phyloP scores from a whole-genome alignment of 2,797 vertebrate genomes.

The Centroberyx gerrardi region DNA sequence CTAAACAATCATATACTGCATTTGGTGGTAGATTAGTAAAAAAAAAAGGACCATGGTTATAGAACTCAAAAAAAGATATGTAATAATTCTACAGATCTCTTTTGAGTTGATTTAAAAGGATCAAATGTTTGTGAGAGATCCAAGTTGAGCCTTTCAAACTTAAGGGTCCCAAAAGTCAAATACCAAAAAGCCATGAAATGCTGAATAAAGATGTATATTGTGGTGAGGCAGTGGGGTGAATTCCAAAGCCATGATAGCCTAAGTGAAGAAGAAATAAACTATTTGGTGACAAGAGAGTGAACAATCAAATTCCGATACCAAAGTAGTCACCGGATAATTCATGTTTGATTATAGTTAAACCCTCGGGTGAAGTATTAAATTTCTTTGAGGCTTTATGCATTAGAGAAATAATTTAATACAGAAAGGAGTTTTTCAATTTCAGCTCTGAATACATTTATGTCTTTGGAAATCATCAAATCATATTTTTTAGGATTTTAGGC shows the following conservation, averaged over 20 bases:
- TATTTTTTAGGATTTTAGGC: conserved; percentile 52
- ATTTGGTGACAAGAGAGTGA: conserved; percentile 68
- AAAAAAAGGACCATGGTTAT: conserved; percentile 24
- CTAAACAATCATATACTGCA: conserved; percentile 22
- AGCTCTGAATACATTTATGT: conserved; percentile 89
- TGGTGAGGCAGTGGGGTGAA: conserved; percentile 53
- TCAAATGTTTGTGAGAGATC: not conserved
- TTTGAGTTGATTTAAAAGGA: conserved; percentile 20
- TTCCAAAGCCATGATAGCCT: conserved; percentile 62
- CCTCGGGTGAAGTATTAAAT: conserved; percentile 59
- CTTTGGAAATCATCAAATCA: conserved; percentile 73
- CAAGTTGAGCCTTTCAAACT: conserved; percentile 38
- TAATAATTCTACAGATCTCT: conserved; percentile 22
- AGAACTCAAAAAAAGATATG: not conserved
- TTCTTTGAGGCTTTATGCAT: conserved; percentile 62
- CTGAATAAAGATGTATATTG: conserved; percentile 69
- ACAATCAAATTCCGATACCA: conserved; percentile 55
- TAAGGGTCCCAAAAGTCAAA: conserved; percentile 40
- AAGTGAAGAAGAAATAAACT: conserved; percentile 53
- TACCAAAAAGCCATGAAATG: conserved; percentile 69
- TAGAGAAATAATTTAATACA: conserved; percentile 58
- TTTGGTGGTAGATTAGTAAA: conserved; percentile 28
- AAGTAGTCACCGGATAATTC: conserved; percentile 72
- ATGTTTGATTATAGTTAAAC: conserved; percentile 67
- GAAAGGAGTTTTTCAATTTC: conserved; percentile 69